phyloP scores from a whole-genome alignment of 2,113 vertebrate species.

The Percopsis transmontana region DNA sequence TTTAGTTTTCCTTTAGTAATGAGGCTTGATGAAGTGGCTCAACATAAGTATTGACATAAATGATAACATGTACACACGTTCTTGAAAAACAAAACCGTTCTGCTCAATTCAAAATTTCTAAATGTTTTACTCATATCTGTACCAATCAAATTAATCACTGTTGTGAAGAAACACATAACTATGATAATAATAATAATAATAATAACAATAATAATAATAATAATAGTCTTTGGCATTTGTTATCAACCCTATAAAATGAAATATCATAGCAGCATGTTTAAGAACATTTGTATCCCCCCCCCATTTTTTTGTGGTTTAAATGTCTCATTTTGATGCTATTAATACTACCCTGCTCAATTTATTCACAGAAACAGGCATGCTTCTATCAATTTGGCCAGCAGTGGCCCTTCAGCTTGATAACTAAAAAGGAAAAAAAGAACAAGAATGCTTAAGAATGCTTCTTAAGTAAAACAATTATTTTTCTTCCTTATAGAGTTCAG shows the following conservation, averaged over 20 bases:
- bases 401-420: conserved; percentile 13
- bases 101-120: conserved; percentile 47
- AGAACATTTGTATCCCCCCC: conserved; percentile 74
- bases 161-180: conserved; percentile 56
- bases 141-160: conserved; percentile 54
- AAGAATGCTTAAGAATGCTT: too few species aligned
- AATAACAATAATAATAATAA: too few species aligned
- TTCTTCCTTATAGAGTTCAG: neutral
- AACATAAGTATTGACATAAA: conserved; percentile 13
- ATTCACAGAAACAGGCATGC: conserved; percentile 57
- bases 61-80: conserved; percentile 51
- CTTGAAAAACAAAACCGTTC: conserved; percentile 56
- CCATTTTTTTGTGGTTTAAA: conserved; percentile 45
- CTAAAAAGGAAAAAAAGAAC: conserved; percentile 15
- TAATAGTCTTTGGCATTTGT: conserved; percentile 78
- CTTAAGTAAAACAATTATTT: neutral
- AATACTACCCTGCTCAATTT: conserved; percentile 53
- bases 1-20: neutral
- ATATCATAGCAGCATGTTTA: conserved; percentile 80
- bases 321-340: conserved; percentile 55
- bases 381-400: conserved; percentile 60
- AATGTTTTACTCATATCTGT: conserved; percentile 51
- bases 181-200: conserved; percentile 68
- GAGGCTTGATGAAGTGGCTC: conserved; percentile 61
- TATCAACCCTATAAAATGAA: conserved; percentile 63